phyloP scores from a whole-genome alignment of 2,888 invertebrate genomes.

The Leucophenga montana region DNA sequence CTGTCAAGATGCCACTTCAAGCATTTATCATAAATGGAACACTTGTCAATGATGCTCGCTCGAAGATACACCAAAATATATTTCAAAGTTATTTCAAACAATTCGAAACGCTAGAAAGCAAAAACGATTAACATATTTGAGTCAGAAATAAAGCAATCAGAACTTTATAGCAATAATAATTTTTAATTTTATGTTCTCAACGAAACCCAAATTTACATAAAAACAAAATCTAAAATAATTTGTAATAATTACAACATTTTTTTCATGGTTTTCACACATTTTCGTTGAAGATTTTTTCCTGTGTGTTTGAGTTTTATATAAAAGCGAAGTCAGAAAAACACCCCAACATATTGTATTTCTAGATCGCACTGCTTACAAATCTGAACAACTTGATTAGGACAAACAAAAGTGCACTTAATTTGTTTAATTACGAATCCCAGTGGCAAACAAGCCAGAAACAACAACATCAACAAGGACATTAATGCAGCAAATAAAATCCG shows the following conservation, averaged over 20 bases:
- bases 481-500: conserved; percentile 24
- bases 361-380: conserved; percentile 6
- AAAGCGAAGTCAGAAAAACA: background rate
- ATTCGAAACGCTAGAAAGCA: conserved; percentile 30
- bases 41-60: too few species aligned
- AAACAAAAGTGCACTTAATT: conserved; percentile 45
- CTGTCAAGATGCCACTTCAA: too few species aligned
- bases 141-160: background rate
- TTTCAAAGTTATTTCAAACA: background rate
- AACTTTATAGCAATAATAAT: background rate
- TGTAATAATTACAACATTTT: conserved; percentile 58
- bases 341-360: conserved; percentile 8
- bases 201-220: conserved; percentile 40
- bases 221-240: conserved; percentile 54
- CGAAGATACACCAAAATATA: too few species aligned
- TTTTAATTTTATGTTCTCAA: background rate
- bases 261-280: conserved; percentile 39
- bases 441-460: conserved; percentile 27
- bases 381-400: conserved; percentile 7
- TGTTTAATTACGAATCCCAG: conserved; percentile 62
- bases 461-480: background rate
- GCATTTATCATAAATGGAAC: too few species aligned
- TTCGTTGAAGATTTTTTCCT: background rate
- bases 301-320: too few species aligned
- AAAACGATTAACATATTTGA: conserved; percentile 38